phyloP scores from a whole-genome alignment of 2,888 invertebrate genomes.

The Mythimna impura region DNA sequence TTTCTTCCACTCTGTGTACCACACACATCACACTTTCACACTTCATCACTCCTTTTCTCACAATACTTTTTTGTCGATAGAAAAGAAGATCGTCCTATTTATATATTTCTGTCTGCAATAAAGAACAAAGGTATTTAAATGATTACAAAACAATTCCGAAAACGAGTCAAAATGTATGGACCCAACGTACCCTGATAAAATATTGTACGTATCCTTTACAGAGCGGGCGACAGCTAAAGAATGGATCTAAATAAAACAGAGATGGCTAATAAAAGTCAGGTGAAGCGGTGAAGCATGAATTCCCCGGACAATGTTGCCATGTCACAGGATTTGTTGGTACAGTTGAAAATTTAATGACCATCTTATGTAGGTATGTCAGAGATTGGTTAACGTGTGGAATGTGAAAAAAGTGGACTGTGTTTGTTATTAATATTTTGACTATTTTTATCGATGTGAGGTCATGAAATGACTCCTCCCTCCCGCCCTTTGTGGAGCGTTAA shows the following conservation, averaged over 20 bases:
- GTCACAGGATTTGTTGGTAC: constrained; percentile 48
- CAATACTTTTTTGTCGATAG: too few relatives aligned
- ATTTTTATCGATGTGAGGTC: too few relatives aligned
- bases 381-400: constrained; percentile 7
- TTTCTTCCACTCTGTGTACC: too few relatives aligned
- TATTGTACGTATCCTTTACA: constrained; percentile 50
- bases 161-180: constrained; percentile 17
- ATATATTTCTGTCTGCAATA: too few relatives aligned
- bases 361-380: constrained; percentile 5
- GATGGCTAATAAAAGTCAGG: constrained; percentile 65
- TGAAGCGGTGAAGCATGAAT: constrained; percentile 62
- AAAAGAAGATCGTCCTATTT: too few relatives aligned
- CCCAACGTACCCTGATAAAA: constrained; percentile 24
- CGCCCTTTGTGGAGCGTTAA: too few relatives aligned
- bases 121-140: not conserved
- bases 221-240: constrained; percentile 57
- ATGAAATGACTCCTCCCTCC: too few relatives aligned
- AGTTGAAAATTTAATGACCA: constrained; percentile 52
- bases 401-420: too few relatives aligned
- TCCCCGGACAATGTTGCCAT: constrained; percentile 43
- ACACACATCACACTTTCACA: too few relatives aligned
- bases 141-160: constrained; percentile 29
- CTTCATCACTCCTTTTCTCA: too few relatives aligned
- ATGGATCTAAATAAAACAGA: constrained; percentile 63
- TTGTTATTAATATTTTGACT: too few relatives aligned